Evolutionary conservation across 2,888 invertebrate species (phyloP).

Genomic region (Petrolisthes cinctipes): DNA sequence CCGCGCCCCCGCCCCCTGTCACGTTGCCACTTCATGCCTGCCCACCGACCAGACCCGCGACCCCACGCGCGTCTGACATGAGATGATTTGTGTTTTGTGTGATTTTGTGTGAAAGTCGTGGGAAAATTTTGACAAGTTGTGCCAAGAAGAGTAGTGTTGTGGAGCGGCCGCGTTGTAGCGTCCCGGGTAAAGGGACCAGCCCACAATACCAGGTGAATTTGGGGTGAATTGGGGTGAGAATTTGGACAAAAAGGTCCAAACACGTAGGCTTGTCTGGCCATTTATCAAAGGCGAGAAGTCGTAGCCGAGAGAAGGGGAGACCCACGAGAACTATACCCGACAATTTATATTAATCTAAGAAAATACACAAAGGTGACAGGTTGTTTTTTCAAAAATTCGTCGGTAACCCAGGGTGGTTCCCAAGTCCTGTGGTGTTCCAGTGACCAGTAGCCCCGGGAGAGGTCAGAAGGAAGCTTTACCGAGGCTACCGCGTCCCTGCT

Average conservation of each 20-base stretch:
- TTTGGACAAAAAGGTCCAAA: slow-evolving; percentile 54
- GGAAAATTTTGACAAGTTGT: slow-evolving; percentile 55
- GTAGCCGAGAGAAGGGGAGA: slow-evolving; percentile 23
- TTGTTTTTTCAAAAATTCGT: slow-evolving; percentile 28
- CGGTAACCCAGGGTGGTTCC: slow-evolving; percentile 20
- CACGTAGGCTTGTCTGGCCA: slow-evolving; percentile 53
- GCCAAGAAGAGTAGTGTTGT: slow-evolving; percentile 47
- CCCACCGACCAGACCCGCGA: slow-evolving; percentile 32
- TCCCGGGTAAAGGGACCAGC: slow-evolving; percentile 31
- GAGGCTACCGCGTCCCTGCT: background rate
- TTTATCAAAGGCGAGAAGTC: slow-evolving; percentile 52
- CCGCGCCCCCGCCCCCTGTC: background rate
- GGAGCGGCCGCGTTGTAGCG: slow-evolving; percentile 36
- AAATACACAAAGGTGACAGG: slow-evolving; percentile 49
- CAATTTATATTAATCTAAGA: slow-evolving; percentile 54
- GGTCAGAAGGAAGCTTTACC: slow-evolving; percentile 33
- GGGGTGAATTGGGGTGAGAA: slow-evolving; percentile 56
- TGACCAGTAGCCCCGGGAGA: slow-evolving; percentile 19
- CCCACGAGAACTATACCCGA: slow-evolving; percentile 39
- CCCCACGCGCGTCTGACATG: slow-evolving; percentile 54
- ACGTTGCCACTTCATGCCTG: slow-evolving; percentile 31
- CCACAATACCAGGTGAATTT: slow-evolving; percentile 57
- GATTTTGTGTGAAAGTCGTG: slow-evolving; percentile 55
- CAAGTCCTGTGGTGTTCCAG: slow-evolving; percentile 24
- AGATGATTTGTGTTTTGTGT: slow-evolving; percentile 58